phyloP scores from a whole-genome alignment of 2,797 vertebrate genomes.

The Melanotaenia maccullochi region DNA sequence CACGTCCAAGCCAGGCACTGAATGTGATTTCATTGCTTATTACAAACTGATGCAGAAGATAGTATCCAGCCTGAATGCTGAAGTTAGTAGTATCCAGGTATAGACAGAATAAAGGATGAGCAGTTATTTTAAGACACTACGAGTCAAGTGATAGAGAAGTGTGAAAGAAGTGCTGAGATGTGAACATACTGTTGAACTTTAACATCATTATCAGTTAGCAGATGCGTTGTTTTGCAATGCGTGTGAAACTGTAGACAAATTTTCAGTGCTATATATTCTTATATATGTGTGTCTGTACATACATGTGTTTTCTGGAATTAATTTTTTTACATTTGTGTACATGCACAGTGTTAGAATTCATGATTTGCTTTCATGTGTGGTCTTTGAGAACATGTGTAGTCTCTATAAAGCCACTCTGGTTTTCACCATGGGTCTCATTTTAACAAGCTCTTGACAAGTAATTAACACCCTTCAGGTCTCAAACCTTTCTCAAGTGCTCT shows the following conservation, averaged over 20 bases:
- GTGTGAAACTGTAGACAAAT: not conserved
- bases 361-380: conserved; percentile 16
- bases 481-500: conserved; percentile 62
- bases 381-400: conserved; percentile 19
- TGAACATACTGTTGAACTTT: conserved; percentile 37
- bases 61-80: conserved; percentile 28
- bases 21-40: conserved; percentile 54
- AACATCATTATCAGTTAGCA: conserved; percentile 45
- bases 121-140: conserved; percentile 33
- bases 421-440: conserved; percentile 61
- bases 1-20: conserved; percentile 33
- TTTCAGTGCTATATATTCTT: conserved; percentile 5
- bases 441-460: conserved; percentile 82
- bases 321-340: not conserved
- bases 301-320: conserved; percentile 22
- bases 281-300: not conserved
- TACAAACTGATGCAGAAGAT: conserved; percentile 28
- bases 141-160: conserved; percentile 29
- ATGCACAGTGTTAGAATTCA: not conserved
- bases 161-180: conserved; percentile 26
- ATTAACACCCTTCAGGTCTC: conserved; percentile 75
- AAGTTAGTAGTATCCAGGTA: conserved; percentile 19
- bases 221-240: conserved; percentile 43
- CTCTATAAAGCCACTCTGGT: conserved; percentile 40
- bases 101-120: conserved; percentile 8